phyloP scores from a whole-genome alignment of 1,140 invertebrate genomes.

The Brachionus manjavacas region DNA sequence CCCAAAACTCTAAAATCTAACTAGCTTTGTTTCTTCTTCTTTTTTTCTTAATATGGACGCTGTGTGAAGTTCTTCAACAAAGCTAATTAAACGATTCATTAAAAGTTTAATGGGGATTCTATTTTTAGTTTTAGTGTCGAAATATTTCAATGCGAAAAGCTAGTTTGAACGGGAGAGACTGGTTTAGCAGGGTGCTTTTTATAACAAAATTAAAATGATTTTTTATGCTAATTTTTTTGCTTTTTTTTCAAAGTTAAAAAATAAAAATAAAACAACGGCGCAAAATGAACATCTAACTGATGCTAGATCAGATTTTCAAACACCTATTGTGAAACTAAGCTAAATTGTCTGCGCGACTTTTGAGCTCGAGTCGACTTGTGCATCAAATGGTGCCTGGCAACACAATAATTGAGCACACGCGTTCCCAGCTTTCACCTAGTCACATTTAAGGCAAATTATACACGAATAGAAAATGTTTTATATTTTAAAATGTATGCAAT shows the following conservation, averaged over 20 bases:
- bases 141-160: not conserved
- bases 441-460: not conserved
- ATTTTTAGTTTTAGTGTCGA: not conserved
- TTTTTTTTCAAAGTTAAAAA: not conserved
- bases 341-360: too few species aligned
- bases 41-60: not conserved
- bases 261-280: not conserved
- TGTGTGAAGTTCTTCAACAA: not conserved
- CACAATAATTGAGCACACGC: too few species aligned
- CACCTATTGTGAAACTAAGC: too few species aligned
- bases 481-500: too few species aligned
- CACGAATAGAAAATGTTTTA: not conserved
- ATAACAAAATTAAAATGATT: not conserved
- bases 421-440: too few species aligned
- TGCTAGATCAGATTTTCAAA: too few species aligned
- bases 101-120: not conserved
- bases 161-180: not conserved
- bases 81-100: not conserved
- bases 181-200: not conserved
- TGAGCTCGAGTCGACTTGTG: too few species aligned
- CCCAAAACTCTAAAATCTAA: not conserved
- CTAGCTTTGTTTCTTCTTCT: not conserved
- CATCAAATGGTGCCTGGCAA: too few species aligned
- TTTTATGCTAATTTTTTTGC: not conserved
- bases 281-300: not conserved